Conservation (phyloP, 2,888 invertebrate genomes). For the Polymixis flavicincta region DNA sequence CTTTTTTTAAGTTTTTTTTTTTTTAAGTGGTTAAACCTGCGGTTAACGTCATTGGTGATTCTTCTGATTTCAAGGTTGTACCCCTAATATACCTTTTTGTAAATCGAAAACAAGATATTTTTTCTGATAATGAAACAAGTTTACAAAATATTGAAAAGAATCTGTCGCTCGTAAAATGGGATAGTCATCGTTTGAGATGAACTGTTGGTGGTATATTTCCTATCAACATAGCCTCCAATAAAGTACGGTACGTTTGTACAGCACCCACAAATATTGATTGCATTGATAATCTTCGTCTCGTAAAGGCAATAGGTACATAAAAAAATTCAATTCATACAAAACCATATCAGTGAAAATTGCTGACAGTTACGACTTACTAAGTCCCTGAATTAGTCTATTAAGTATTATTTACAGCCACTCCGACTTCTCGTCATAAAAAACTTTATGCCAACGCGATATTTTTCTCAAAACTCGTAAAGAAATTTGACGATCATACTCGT, state of each 20-base stretch:
- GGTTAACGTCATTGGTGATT: neutral
- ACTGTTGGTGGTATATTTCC: neutral
- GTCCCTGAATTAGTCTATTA: slow-evolving; percentile 56
- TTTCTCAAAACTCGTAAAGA: slow-evolving; percentile 30
- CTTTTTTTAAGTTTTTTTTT: too few species aligned
- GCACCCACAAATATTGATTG: slow-evolving; percentile 6
- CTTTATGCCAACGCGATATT: slow-evolving; percentile 53
- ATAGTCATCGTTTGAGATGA: neutral
- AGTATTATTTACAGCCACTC: slow-evolving; percentile 54
- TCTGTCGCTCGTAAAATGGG: too few species aligned
- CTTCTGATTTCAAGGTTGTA: neutral
- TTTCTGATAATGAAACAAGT: neutral
- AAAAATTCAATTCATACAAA: slow-evolving; percentile 40
- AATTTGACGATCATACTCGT: slow-evolving; percentile 20
- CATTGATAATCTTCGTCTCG: slow-evolving; percentile 1
- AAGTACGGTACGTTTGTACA: neutral
- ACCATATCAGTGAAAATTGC: slow-evolving; percentile 36
- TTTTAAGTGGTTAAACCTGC: too few species aligned
- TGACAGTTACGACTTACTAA: slow-evolving; percentile 57
- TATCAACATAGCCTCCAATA: neutral
- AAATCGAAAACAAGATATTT: neutral
- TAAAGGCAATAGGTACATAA: slow-evolving; percentile 44
- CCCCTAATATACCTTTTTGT: neutral
- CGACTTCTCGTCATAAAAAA: slow-evolving; percentile 54
- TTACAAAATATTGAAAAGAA: neutral